Percentiles rank a stretch among this genome's conserved stretches.
phyloP scores from a whole-genome alignment of 2,888 invertebrate species.

The Stenodera caucasica region DNA sequence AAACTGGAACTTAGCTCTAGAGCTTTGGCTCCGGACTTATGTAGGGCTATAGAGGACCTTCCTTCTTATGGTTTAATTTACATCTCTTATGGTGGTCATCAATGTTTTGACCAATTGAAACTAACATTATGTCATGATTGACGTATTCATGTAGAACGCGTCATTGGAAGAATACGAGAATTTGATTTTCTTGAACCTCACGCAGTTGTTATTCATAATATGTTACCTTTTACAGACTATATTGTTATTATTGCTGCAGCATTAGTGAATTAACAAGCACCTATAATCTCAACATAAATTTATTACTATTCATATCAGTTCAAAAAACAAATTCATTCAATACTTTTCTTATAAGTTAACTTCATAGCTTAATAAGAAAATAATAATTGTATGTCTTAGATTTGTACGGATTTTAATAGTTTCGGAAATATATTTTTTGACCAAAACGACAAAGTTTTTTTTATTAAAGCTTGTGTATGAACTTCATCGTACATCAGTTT shows the following conservation, averaged over 20 bases:
- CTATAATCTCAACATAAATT: neutral
- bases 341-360: neutral
- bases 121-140: too few species aligned
- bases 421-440: too few species aligned
- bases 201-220: slow-evolving; percentile 23
- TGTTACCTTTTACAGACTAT: slow-evolving; percentile 17
- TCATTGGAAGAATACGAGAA: slow-evolving; percentile 31
- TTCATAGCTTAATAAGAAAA: neutral
- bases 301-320: neutral
- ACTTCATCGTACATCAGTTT: neutral
- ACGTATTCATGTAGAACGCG: slow-evolving; percentile 34
- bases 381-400: too few species aligned
- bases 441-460: too few species aligned
- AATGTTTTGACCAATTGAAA: too few species aligned
- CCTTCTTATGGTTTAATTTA: too few species aligned
- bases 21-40: too few species aligned
- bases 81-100: too few species aligned
- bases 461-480: neutral
- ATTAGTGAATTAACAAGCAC: slow-evolving; percentile 17
- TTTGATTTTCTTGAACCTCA: slow-evolving; percentile 29
- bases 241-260: slow-evolving; percentile 20
- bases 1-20: too few species aligned
- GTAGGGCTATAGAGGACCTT: too few species aligned
- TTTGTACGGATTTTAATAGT: too few species aligned
- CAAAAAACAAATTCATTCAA: neutral